phyloP scores from a whole-genome alignment of 2,797 vertebrate species.

The Acanthurus leucopareius region DNA sequence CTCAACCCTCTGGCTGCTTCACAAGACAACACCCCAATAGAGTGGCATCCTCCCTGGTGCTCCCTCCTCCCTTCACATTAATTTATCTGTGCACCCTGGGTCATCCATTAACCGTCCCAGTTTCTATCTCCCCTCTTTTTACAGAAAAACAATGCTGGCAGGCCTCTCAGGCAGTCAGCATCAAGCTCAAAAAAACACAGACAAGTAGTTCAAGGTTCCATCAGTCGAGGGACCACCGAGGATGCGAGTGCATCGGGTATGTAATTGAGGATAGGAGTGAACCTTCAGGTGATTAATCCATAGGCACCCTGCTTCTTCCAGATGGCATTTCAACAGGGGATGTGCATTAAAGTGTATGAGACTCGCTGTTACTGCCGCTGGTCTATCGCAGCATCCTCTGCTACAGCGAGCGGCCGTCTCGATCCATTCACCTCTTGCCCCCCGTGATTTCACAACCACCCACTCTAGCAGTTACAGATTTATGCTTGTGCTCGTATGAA shows the following conservation, averaged over 20 bases:
- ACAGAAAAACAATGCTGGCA: slow-evolving; percentile 34
- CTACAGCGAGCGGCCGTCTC: slow-evolving; percentile 18
- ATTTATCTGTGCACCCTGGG: slow-evolving; percentile 55
- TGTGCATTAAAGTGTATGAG: slow-evolving; percentile 58
- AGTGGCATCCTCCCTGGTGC: slow-evolving; percentile 45
- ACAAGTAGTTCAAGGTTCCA: slow-evolving; percentile 37
- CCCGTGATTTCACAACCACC: slow-evolving; percentile 54
- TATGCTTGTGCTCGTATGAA: slow-evolving; percentile 65
- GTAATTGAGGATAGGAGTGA: slow-evolving; percentile 48
- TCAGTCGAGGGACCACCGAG: slow-evolving; percentile 45
- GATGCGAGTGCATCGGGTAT: slow-evolving; percentile 28
- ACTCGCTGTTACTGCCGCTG: slow-evolving; percentile 45
- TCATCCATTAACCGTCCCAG: slow-evolving; percentile 62
- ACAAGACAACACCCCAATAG: slow-evolving; percentile 52
- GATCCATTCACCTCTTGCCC: slow-evolving; percentile 47
- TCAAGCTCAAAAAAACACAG: slow-evolving; percentile 33
- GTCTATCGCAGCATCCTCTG: slow-evolving; percentile 35
- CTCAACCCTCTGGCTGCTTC: slow-evolving; percentile 44
- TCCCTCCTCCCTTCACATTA: slow-evolving; percentile 50
- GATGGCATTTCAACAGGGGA: slow-evolving; percentile 72
- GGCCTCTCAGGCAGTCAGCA: slow-evolving; percentile 37
- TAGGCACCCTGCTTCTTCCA: slow-evolving; percentile 59
- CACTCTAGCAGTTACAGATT: slow-evolving; percentile 65
- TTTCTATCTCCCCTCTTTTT: slow-evolving; percentile 47
- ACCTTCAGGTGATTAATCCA: slow-evolving; percentile 68